Conservation (phyloP, 2,888 invertebrate genomes). For the Pollenia amentaria region DNA sequence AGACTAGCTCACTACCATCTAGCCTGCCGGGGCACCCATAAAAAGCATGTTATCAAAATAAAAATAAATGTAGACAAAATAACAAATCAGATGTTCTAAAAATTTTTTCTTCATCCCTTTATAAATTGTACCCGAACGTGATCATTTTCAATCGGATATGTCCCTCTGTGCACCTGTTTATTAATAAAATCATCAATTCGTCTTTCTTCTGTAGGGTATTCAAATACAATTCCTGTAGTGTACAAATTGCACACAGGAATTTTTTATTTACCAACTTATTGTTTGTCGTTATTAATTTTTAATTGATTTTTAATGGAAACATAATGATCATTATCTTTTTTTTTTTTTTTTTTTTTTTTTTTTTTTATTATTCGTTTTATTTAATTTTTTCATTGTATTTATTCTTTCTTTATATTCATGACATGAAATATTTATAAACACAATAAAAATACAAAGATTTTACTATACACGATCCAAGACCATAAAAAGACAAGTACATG, state of each 20-base stretch:
- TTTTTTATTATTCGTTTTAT: conserved; percentile 15
- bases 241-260: conserved; percentile 24
- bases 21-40: too few species aligned
- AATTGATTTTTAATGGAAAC: conserved; percentile 62
- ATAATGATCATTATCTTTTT: conserved; percentile 58
- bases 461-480: conserved; percentile 29
- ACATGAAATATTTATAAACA: conserved; percentile 36
- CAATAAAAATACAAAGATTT: conserved; percentile 41
- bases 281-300: conserved; percentile 50
- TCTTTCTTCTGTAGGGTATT: neutral
- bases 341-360: conserved; percentile 13
- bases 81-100: too few species aligned
- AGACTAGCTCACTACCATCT: too few species aligned
- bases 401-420: conserved; percentile 3
- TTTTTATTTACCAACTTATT: conserved; percentile 32
- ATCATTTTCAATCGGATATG: too few species aligned
- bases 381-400: neutral
- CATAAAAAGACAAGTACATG: conserved; percentile 13
- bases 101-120: too few species aligned
- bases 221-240: neutral
- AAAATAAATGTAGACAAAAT: too few species aligned
- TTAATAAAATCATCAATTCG: neutral
- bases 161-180: too few species aligned
- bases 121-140: too few species aligned
- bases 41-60: too few species aligned